A percentile compares a stretch with the other conserved stretches of the same genome.
phyloP scores from a whole-genome alignment of 1,140 invertebrate genomes.

The Helicoverpa zea region DNA sequence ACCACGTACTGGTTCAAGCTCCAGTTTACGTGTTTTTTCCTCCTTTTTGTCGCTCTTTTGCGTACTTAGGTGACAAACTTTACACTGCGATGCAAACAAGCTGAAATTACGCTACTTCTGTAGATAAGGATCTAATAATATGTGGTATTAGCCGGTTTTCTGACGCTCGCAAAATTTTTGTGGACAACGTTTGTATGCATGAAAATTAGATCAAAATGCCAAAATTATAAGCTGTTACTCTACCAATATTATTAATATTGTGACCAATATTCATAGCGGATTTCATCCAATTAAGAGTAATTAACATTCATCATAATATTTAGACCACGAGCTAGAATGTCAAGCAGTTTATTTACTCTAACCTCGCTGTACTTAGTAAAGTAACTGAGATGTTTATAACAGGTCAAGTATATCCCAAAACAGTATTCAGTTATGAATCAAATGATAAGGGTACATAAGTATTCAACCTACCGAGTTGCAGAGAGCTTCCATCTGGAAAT shows the following conservation, averaged over 20 bases:
- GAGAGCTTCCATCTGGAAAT: slow-evolving; percentile 93
- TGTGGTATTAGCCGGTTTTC: background rate
- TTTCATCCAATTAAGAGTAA: slow-evolving; percentile 15
- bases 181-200: too few species aligned
- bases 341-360: background rate
- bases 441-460: slow-evolving; percentile 33
- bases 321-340: slow-evolving; percentile 9
- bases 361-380: background rate
- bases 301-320: slow-evolving; percentile 18
- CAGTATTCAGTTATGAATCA: background rate
- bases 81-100: slow-evolving; percentile 15
- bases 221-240: background rate
- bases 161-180: background rate
- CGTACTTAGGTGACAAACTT: background rate
- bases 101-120: slow-evolving; percentile 1
- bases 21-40: too few species aligned
- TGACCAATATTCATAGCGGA: background rate
- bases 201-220: too few species aligned
- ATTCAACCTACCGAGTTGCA: slow-evolving; percentile 89
- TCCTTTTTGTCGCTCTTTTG: too few species aligned
- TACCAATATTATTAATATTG: background rate
- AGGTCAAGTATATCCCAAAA: background rate
- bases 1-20: too few species aligned
- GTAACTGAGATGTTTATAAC: background rate
- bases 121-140: background rate